A percentile compares a stretch with the other conserved stretches of the same genome.
phyloP scores from a whole-genome alignment of 1,140 invertebrate species.

The Drosophila bipectinata region DNA sequence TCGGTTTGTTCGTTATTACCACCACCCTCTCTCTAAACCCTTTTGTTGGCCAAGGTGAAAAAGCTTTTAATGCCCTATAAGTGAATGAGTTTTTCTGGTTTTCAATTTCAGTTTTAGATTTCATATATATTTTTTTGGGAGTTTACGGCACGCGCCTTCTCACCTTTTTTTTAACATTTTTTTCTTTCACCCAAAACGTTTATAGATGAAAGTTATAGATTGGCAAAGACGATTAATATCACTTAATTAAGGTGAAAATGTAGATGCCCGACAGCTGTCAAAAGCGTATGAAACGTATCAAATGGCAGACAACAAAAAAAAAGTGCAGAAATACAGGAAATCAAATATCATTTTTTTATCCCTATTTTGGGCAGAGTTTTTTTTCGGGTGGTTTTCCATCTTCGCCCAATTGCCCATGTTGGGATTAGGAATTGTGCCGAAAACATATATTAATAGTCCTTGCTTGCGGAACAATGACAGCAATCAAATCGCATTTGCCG shows the following conservation, averaged over 20 bases:
- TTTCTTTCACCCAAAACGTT: conserved; percentile 10
- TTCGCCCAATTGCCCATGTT: conserved; percentile 67
- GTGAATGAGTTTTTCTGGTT: conserved; percentile 50
- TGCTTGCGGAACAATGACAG: conserved; percentile 49
- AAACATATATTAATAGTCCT: conserved; percentile 77
- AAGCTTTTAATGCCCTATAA: conserved; percentile 70
- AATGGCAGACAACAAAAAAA: conserved; percentile 51
- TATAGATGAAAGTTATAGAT: conserved; percentile 47
- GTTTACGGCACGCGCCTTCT: conserved; percentile 14
- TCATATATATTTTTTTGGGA: conserved; percentile 12
- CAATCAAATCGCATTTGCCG: conserved; percentile 79
- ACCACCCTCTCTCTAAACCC: conserved; percentile 21
- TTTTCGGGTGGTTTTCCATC: conserved; percentile 35
- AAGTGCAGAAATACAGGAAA: conserved; percentile 43
- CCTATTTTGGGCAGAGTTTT: conserved; percentile 31
- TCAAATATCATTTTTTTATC: conserved; percentile 55
- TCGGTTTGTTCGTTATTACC: conserved; percentile 18
- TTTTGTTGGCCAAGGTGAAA: conserved; percentile 50
- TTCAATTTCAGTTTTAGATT: conserved; percentile 24
- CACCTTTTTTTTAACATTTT: conserved; percentile 28
- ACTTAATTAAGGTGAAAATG: conserved; percentile 82
- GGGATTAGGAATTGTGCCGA: conserved; percentile 69
- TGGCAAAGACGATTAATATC: conserved; percentile 73
- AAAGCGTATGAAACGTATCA: conserved; percentile 56
- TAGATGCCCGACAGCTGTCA: conserved; percentile 77